Percentiles rank a stretch among this genome's conserved stretches.
Conservation (phyloP, 1,140 invertebrate genomes). For the Drosophila aff. region DNA sequence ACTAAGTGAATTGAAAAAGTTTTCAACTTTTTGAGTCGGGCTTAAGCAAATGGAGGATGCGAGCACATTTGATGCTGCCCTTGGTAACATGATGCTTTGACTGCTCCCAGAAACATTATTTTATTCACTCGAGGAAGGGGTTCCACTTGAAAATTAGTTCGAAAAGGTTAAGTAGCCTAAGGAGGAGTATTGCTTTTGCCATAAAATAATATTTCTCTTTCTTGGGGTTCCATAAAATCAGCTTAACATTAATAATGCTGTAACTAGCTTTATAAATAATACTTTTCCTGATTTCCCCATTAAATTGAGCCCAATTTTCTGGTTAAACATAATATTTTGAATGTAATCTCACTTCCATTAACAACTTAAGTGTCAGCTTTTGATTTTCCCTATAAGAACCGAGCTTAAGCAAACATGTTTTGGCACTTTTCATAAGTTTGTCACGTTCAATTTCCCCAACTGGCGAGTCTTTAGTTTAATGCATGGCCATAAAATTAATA, state of each 20-base stretch:
- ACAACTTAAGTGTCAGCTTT: constrained; percentile 1
- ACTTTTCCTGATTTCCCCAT: not conserved
- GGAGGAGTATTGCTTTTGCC: not conserved
- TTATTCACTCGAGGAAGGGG: not conserved
- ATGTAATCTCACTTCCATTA: constrained; percentile 2
- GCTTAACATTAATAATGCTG: not conserved
- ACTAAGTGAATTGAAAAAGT: constrained; percentile 54
- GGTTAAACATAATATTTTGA: not conserved
- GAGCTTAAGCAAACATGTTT: constrained; percentile 37
- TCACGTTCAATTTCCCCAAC: constrained; percentile 27
- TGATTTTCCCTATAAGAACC: constrained; percentile 9
- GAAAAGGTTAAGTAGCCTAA: not conserved
- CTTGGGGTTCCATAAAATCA: not conserved
- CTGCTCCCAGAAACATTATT: not conserved
- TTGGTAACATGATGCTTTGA: constrained; percentile 26
- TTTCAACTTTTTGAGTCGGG: constrained; percentile 40
- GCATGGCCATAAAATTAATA: constrained; percentile 50
- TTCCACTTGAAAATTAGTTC: constrained; percentile 5
- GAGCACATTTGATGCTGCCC: constrained; percentile 12
- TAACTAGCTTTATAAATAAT: not conserved
- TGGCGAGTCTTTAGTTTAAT: constrained; percentile 55
- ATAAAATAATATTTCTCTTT: not conserved
- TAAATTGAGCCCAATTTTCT: not conserved
- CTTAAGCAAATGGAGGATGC: constrained; percentile 19
- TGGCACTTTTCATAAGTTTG: constrained; percentile 42